A percentile compares a stretch with the other conserved stretches of the same genome.
Evolutionary conservation across 2,113 vertebrate species (phyloP).

Genomic region (Istiophorus platypterus): DNA sequence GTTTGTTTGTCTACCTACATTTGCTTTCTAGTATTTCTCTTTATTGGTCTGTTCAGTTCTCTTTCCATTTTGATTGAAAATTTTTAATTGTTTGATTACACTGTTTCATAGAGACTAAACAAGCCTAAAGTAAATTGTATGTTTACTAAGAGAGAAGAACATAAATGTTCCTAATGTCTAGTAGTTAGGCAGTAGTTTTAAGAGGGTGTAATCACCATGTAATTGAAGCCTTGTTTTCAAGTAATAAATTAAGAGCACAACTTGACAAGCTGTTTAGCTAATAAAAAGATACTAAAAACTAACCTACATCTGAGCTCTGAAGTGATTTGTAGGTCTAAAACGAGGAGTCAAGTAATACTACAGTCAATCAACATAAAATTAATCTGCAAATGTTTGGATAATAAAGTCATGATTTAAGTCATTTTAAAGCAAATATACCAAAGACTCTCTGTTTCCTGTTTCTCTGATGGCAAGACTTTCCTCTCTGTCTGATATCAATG

Average conservation of each 20-base stretch:
- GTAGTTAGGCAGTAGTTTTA: constrained; percentile 69
- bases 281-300: constrained; percentile 60
- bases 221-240: constrained; percentile 76
- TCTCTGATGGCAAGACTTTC: background rate
- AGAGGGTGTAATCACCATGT: constrained; percentile 74
- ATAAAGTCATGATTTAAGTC: background rate
- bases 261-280: constrained; percentile 67
- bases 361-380: background rate
- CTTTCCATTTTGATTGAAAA: background rate
- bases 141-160: constrained; percentile 54
- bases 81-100: constrained; percentile 15
- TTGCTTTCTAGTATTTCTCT: constrained; percentile 5
- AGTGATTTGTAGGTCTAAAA: constrained; percentile 1
- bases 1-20: background rate
- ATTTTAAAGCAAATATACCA: background rate
- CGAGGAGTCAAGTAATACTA: background rate
- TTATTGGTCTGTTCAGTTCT: background rate
- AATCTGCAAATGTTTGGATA: background rate
- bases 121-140: constrained; percentile 33
- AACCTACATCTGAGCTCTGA: constrained; percentile 29
- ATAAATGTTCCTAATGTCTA: constrained; percentile 54
- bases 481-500: background rate
- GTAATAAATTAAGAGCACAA: constrained; percentile 72
- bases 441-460: background rate
- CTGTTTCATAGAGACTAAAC: constrained; percentile 26